These are phyloP conservation scores for Suillia variegata DNA, from an alignment of 2,888 invertebrate genomes.

Conservation along the genomic window DNA sequence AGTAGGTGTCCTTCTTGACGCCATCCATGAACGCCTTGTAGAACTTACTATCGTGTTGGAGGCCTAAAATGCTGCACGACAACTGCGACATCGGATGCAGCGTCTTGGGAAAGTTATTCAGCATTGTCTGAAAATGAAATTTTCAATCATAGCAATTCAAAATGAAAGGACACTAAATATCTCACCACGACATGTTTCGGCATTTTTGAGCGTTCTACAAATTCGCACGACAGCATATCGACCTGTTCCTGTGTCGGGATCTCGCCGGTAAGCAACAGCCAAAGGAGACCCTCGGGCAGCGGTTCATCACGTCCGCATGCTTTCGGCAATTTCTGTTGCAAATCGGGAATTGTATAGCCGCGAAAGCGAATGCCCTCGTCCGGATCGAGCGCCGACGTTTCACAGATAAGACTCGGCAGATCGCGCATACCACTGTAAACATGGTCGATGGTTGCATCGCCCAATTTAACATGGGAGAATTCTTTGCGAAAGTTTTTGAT, in stretches of 20 bases:
- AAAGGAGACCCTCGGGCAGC: constrained; percentile 87
- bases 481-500: constrained; percentile 20
- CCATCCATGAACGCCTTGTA: constrained; percentile 66
- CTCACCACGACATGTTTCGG: constrained; percentile 78
- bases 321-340: constrained; percentile 79
- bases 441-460: constrained; percentile 20
- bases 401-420: constrained; percentile 83
- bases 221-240: constrained; percentile 69
- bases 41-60: constrained; percentile 79
- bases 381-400: constrained; percentile 86
- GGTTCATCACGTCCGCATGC: constrained; percentile 69
- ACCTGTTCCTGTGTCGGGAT: constrained; percentile 79
- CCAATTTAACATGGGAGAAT: constrained; percentile 16
- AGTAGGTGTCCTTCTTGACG: constrained; percentile 73
- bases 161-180: no score
- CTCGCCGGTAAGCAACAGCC: constrained; percentile 84
- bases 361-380: constrained; percentile 89
- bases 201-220: constrained; percentile 69
- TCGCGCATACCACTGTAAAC: constrained; percentile 74
- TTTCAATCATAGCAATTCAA: no score
- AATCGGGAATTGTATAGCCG: constrained; percentile 84
- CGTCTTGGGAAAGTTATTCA: constrained; percentile 74
- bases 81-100: constrained; percentile 85
- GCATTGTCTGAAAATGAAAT: no score
- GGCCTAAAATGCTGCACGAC: constrained; percentile 73